phyloP scores from a whole-genome alignment of 1,140 invertebrate species.

The Brevipalpus yothersi region DNA sequence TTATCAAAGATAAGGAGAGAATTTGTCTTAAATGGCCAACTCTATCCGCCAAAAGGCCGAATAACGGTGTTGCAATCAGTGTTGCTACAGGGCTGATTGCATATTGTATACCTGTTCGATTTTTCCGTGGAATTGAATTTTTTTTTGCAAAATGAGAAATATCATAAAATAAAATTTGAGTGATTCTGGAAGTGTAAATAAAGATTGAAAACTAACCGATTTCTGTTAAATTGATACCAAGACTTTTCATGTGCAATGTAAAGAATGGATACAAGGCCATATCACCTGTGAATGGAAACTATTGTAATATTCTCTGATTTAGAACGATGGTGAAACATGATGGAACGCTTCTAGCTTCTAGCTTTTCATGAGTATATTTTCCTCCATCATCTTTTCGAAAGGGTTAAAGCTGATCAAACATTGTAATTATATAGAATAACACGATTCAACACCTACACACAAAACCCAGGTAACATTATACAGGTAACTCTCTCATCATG shows the following conservation, averaged over 20 bases:
- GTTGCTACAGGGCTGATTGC: constrained; percentile 38
- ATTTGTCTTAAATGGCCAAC: constrained; percentile 52
- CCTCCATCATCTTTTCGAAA: no score
- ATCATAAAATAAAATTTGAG: no score
- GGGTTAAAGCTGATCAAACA: no score
- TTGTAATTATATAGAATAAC: no score
- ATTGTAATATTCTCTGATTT: not conserved
- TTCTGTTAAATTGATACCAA: constrained; percentile 16
- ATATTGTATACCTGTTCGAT: constrained; percentile 60
- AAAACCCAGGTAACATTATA: no score
- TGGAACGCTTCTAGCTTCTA: no score
- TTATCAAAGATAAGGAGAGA: constrained; percentile 35
- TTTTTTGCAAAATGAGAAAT: no score
- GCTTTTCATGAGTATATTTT: no score
- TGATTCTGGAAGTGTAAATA: no score
- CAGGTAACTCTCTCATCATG: no score
- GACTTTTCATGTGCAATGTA: constrained; percentile 53
- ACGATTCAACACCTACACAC: no score
- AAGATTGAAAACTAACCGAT: not conserved
- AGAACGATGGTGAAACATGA: no score
- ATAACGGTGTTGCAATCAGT: constrained; percentile 43
- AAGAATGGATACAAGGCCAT: constrained; percentile 32
- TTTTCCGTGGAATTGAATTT: constrained; percentile 24
- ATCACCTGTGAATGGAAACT: constrained; percentile 1
- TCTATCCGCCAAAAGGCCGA: constrained; percentile 48